Conservation (phyloP, 2,113 vertebrate species). For the Thomomys bottae region DNA sequence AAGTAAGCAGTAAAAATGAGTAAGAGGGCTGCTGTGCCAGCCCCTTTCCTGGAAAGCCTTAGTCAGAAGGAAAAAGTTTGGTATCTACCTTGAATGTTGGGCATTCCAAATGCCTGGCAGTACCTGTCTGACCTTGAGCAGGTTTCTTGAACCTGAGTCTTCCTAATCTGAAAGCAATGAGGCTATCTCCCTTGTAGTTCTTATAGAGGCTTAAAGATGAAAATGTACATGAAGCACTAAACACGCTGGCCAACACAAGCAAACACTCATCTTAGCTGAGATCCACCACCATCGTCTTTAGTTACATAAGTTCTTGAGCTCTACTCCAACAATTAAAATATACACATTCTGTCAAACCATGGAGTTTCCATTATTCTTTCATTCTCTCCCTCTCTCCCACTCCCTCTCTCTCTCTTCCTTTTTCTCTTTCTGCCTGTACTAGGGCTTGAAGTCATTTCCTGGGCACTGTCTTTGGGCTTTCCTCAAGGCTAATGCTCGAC, state of each 20-base stretch:
- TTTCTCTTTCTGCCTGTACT: no score
- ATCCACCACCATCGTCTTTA: neutral
- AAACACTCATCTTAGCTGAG: neutral
- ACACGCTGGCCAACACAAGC: neutral
- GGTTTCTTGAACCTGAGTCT: neutral
- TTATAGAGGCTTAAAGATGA: constrained; percentile 15
- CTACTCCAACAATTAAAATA: constrained; percentile 27
- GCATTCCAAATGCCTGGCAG: neutral
- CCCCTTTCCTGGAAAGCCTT: neutral
- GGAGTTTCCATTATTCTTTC: constrained; percentile 57
- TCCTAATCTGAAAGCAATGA: constrained; percentile 38
- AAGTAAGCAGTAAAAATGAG: constrained; percentile 9
- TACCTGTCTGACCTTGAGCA: constrained; percentile 1
- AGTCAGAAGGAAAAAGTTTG: neutral
- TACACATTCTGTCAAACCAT: constrained; percentile 5
- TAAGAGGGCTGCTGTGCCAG: neutral
- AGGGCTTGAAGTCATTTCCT: no score
- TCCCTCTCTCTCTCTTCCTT: no score
- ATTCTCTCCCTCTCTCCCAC: no score
- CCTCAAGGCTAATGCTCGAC: no score
- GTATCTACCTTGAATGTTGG: neutral
- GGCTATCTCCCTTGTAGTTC: neutral
- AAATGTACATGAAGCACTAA: neutral
- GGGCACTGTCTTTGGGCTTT: no score
- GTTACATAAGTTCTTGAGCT: neutral